These are phyloP conservation scores for Phenganax marumi DNA, from an alignment of 92 coral and sea anemone species.

Conservation along the genomic window DNA sequence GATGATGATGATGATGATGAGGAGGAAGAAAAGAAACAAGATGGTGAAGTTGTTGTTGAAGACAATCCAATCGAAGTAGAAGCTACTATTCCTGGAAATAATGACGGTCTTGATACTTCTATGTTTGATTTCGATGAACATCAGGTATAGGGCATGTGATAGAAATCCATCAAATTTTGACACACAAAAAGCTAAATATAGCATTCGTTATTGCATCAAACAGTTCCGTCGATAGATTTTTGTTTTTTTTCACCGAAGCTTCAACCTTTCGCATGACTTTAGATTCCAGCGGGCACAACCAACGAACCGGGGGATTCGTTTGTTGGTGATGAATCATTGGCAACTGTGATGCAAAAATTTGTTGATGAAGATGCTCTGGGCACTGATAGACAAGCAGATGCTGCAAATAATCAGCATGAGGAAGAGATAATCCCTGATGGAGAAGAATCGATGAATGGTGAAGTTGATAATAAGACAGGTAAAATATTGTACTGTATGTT, in stretches of 20 bases:
- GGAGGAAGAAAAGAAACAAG: not conserved
- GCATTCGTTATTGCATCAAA: too few relatives aligned
- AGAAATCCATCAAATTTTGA: too few relatives aligned
- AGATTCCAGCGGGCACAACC: not conserved
- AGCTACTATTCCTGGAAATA: not conserved
- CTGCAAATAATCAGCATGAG: not conserved
- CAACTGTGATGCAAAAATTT: not conserved
- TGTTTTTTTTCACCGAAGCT: too few relatives aligned
- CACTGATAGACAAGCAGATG: not conserved
- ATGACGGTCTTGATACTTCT: not conserved
- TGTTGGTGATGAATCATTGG: not conserved
- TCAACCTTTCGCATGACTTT: not conserved
- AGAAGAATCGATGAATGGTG: not conserved
- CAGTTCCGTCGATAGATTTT: too few relatives aligned
- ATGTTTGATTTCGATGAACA: not conserved
- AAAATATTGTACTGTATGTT: not conserved
- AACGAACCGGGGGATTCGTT: not conserved
- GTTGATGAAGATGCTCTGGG: not conserved
- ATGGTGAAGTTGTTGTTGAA: not conserved
- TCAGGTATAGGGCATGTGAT: not conserved
- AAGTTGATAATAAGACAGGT: not conserved
- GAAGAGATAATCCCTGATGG: not conserved
- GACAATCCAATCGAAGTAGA: not conserved
- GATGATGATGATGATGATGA: not conserved
- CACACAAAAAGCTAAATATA: too few relatives aligned